These are phyloP conservation scores for Gouania willdenowi DNA, from an alignment of 2,797 vertebrate species.

Conservation along the genomic window DNA sequence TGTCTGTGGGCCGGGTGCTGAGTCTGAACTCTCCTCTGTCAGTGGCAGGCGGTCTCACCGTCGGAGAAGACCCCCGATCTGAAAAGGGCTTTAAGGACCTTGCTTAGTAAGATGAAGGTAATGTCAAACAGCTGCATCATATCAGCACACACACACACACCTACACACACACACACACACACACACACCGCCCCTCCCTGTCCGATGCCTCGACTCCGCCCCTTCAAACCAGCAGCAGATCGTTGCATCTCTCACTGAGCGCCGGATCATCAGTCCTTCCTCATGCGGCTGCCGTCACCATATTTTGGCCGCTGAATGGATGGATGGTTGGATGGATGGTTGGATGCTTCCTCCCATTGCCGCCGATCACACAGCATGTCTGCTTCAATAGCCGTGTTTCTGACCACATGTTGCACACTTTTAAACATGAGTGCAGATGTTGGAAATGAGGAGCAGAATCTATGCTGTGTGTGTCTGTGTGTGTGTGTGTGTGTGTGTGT, in stretches of 20 bases:
- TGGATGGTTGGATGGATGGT: too few relatives aligned
- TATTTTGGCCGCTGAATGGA: too few relatives aligned
- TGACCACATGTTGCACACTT: too few relatives aligned
- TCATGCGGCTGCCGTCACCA: too few relatives aligned
- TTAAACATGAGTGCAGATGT: too few relatives aligned
- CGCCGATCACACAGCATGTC: slow-evolving; percentile 50
- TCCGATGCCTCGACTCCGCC: slow-evolving; percentile 29
- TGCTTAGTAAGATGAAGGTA: slow-evolving; percentile 88
- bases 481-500: too few relatives aligned
- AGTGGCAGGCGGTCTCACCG: slow-evolving; percentile 82
- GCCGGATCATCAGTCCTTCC: slow-evolving; percentile 11
- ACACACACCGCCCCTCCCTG: slow-evolving; percentile 12
- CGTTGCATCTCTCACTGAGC: slow-evolving; percentile 13
- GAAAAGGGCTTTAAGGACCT: slow-evolving; percentile 84
- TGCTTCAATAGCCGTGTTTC: slow-evolving; percentile 30
- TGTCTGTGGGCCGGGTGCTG: slow-evolving; percentile 68
- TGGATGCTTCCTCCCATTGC: slow-evolving; percentile 2
- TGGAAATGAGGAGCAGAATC: too few relatives aligned
- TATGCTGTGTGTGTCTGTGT: too few relatives aligned
- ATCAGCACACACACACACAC: slow-evolving; percentile 28
- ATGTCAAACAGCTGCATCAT: slow-evolving; percentile 54
- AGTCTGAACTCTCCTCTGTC: slow-evolving; percentile 79
- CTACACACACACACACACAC: slow-evolving; percentile 10
- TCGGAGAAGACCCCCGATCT: slow-evolving; percentile 85
- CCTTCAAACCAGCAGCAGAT: slow-evolving; percentile 14